phyloP scores from a whole-genome alignment of 1,140 invertebrate genomes.

The Antheraea mylitta region DNA sequence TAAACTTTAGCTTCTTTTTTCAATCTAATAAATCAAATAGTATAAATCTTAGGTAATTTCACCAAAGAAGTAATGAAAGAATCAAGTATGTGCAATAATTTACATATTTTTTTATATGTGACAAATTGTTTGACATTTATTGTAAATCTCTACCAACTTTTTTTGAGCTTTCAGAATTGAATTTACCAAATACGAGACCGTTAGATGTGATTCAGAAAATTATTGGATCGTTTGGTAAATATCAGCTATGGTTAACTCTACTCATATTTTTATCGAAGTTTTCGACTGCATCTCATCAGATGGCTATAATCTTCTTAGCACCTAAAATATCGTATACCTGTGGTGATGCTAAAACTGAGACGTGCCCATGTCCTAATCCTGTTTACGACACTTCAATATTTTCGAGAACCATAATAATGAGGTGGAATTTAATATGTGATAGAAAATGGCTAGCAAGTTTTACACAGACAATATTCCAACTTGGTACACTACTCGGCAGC shows the following conservation, averaged over 20 bases:
- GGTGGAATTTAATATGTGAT: slow-evolving; percentile 88
- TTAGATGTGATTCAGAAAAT: slow-evolving; percentile 74
- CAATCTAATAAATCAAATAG: too few species aligned
- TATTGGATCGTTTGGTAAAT: slow-evolving; percentile 84
- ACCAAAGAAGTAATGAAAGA: too few species aligned
- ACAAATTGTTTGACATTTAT: neutral
- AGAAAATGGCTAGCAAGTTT: slow-evolving; percentile 82
- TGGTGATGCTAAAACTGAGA: slow-evolving; percentile 45
- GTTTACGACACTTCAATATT: slow-evolving; percentile 83
- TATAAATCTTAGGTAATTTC: too few species aligned
- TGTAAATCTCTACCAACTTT: neutral
- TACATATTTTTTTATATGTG: too few species aligned
- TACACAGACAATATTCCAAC: slow-evolving; percentile 80
- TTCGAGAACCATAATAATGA: slow-evolving; percentile 83
- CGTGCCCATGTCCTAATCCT: slow-evolving; percentile 79
- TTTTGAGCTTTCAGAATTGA: slow-evolving; percentile 34
- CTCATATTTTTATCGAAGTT: slow-evolving; percentile 84
- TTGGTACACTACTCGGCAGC: slow-evolving; percentile 70
- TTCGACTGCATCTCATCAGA: slow-evolving; percentile 85
- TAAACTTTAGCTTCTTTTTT: neutral
- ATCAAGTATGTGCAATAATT: too few species aligned
- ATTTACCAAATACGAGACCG: slow-evolving; percentile 16
- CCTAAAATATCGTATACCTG: slow-evolving; percentile 77
- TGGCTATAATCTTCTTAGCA: slow-evolving; percentile 82
- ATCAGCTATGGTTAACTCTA: slow-evolving; percentile 83